A percentile compares a stretch with the other conserved stretches of the same genome.
phyloP scores from a whole-genome alignment of 2,797 vertebrate genomes.

The Chrosomus eos region DNA sequence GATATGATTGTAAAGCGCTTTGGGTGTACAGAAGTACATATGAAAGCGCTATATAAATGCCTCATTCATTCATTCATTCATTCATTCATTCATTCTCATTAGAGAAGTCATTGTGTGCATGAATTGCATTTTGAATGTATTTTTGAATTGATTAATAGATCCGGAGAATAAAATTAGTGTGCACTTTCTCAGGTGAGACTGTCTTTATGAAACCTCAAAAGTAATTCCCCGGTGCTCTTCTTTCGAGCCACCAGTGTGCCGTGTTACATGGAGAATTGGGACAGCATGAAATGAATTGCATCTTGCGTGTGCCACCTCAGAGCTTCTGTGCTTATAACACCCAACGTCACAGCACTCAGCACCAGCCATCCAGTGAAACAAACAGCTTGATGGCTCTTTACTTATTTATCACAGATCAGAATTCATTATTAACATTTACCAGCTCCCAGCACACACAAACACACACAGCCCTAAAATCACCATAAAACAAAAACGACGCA shows the following conservation, averaged over 20 bases:
- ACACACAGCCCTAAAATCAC: background rate
- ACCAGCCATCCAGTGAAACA: slow-evolving; percentile 32
- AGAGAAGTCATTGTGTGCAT: background rate
- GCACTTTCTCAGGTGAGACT: slow-evolving; percentile 13
- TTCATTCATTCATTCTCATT: background rate
- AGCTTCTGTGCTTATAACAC: slow-evolving; percentile 21
- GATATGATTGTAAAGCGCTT: too few relatives aligned
- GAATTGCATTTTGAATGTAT: background rate
- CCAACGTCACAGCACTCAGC: slow-evolving; percentile 1
- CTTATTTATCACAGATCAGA: slow-evolving; percentile 57
- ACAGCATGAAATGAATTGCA: slow-evolving; percentile 58
- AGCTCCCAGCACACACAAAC: slow-evolving; percentile 2
- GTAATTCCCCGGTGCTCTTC: slow-evolving; percentile 15
- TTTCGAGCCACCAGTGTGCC: slow-evolving; percentile 18
- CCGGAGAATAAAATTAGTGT: background rate
- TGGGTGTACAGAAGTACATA: too few relatives aligned
- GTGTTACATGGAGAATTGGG: slow-evolving; percentile 55
- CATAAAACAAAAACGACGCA: background rate
- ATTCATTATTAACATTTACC: slow-evolving; percentile 51
- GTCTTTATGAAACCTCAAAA: slow-evolving; percentile 6
- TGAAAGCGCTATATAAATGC: too few relatives aligned
- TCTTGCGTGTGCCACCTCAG: slow-evolving; percentile 42
- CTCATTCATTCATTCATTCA: too few relatives aligned
- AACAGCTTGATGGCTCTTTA: slow-evolving; percentile 48
- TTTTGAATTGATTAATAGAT: background rate